A percentile compares a stretch with the other conserved stretches of the same genome.
Conservation (phyloP, 1,140 invertebrate species). For the Zophobas morio region DNA sequence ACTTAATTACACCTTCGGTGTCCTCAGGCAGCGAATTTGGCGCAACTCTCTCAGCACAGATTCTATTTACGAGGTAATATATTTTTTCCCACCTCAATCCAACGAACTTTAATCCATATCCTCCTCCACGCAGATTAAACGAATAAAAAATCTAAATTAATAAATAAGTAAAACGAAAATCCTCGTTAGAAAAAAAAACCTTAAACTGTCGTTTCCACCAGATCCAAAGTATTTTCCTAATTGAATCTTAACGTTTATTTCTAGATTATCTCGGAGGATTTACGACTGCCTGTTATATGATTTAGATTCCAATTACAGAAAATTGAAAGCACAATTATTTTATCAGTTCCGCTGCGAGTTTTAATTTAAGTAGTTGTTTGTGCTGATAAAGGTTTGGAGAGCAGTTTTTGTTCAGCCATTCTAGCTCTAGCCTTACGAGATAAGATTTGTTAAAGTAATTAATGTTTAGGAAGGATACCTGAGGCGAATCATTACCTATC, state of each 20-base stretch:
- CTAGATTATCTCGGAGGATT: slow-evolving; percentile 35
- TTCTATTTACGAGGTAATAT: slow-evolving; percentile 39
- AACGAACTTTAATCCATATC: neutral
- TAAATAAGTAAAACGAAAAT: slow-evolving; percentile 7
- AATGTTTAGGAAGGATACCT: slow-evolving; percentile 33
- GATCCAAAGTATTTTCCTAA: slow-evolving; percentile 35
- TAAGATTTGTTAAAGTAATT: slow-evolving; percentile 42
- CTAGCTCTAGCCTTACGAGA: slow-evolving; percentile 13
- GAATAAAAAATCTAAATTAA: neutral
- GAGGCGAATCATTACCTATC: slow-evolving; percentile 36
- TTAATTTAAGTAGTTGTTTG: slow-evolving; percentile 47
- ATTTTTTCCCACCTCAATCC: slow-evolving; percentile 20
- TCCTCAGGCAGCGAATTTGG: slow-evolving; percentile 23
- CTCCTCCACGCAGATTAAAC: neutral
- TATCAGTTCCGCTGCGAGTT: slow-evolving; percentile 35
- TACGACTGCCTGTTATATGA: slow-evolving; percentile 40
- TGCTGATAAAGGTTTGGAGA: slow-evolving; percentile 22
- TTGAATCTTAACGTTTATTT: slow-evolving; percentile 43
- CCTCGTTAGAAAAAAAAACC: neutral
- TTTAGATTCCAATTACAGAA: slow-evolving; percentile 41
- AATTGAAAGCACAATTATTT: slow-evolving; percentile 47
- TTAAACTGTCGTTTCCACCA: slow-evolving; percentile 4
- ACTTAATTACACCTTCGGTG: slow-evolving; percentile 18
- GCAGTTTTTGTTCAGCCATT: slow-evolving; percentile 14
- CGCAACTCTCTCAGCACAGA: slow-evolving; percentile 25